Evolutionary conservation across 1,140 invertebrate genomes (phyloP), one percentile per base, ranked within the genome.

Genomic region (Drosophila navojoa): DNA sequence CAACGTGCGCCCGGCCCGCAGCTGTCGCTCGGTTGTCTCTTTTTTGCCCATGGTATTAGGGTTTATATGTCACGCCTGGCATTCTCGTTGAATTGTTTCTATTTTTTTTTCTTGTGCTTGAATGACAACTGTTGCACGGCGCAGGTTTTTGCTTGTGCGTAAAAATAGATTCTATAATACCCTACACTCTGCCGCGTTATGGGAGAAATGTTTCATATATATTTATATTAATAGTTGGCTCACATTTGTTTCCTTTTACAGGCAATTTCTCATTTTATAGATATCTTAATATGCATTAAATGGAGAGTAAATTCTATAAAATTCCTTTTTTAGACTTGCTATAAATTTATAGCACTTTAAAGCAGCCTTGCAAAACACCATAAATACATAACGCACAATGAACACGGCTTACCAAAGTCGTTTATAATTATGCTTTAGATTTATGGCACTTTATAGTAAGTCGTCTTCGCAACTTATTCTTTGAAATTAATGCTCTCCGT

Each of bases 61-160:
- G 84, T 89, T 90, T 84, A 63, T 89, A 62, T 89, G 84, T 90
- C 85, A 84, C 67, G 53, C 75, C 60, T 74, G 67, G 52, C 62
- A 67, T 53, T 67, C 38, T 69, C 73, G 72, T 79, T 84, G 71
- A 38, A 38, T 25, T 52, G 25, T 57, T 52, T 22, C 10, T 53
- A 11, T 16, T 42, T 6, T 52, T 45, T 57, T 55, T 1, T 11
- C 42, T 29, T 27, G n/a, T 49, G n/a, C 22, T 45, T 5, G 29
- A 29, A 45, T 45, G 40, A 45, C 68, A 71, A 71, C 68, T 71
- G 69, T 70, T 76, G 60, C 67, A n/a, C 45, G 4, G 38, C 22
- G 38, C 44, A 38, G 32, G 40, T 35, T 53, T 50, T 32, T 40
- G 29, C 9, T 29, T 25, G 49, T 11, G 4, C 11, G 3, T 25